Evolutionary conservation across 1,140 invertebrate genomes (phyloP).

Genomic region (Campoletis sonorensis): DNA sequence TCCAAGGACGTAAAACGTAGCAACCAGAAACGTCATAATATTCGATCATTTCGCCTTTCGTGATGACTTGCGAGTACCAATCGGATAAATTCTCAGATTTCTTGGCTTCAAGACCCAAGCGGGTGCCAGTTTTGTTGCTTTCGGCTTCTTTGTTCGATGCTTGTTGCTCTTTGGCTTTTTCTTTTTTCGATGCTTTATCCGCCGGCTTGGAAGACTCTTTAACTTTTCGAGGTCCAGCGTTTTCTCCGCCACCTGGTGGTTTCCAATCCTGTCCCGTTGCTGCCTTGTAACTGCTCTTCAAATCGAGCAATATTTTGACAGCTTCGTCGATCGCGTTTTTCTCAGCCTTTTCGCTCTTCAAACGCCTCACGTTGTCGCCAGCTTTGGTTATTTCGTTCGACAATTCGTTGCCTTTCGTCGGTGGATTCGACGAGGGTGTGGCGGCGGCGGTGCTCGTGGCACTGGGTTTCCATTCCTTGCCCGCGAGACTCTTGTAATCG

Average conservation of each 20-base stretch:
- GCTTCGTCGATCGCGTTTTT: slow-evolving; percentile 79
- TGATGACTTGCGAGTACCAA: slow-evolving; percentile 99
- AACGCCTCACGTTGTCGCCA: slow-evolving; percentile 75
- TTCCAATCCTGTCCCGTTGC: slow-evolving; percentile 80
- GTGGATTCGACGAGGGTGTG: neutral
- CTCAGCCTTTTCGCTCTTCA: slow-evolving; percentile 82
- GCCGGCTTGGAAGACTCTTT: slow-evolving; percentile 43
- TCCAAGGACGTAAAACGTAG: slow-evolving; percentile 98
- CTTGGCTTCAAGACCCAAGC: slow-evolving; percentile 93
- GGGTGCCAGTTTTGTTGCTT: slow-evolving; percentile 89
- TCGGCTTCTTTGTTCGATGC: slow-evolving; percentile 61
- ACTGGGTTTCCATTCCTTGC: slow-evolving; percentile 73
- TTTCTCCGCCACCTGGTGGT: slow-evolving; percentile 65
- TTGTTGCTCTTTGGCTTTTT: slow-evolving; percentile 50
- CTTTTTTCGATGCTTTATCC: slow-evolving; percentile 49
- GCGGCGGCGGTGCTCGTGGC: neutral
- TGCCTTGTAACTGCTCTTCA: slow-evolving; percentile 83
- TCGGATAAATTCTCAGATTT: slow-evolving; percentile 97
- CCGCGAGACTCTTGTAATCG: slow-evolving; percentile 87
- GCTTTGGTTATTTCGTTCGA: slow-evolving; percentile 53
- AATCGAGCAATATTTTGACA: slow-evolving; percentile 79
- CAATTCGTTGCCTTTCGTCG: slow-evolving; percentile 26
- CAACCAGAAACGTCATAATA: slow-evolving; percentile 99
- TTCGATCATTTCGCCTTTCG: slow-evolving; percentile 98
- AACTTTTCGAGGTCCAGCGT: slow-evolving; percentile 81